Conservation (phyloP, 1,140 invertebrate species). For the Cotesia glomerata region DNA sequence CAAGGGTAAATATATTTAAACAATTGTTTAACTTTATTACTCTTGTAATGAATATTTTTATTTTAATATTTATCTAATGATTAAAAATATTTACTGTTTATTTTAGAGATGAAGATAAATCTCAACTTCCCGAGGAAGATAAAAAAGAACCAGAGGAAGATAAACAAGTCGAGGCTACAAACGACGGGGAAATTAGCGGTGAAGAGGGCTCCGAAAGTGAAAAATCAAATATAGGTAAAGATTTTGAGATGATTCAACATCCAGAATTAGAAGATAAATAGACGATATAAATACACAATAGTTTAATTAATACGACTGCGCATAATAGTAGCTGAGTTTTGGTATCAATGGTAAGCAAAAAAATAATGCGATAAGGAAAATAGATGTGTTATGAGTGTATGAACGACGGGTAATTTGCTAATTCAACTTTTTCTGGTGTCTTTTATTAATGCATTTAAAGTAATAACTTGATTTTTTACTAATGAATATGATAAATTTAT, state of each 20-base stretch:
- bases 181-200: conserved; percentile 54
- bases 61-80: background rate
- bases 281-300: background rate
- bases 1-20: conserved; percentile 44
- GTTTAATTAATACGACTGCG: background rate
- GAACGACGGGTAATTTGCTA: background rate
- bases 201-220: conserved; percentile 61
- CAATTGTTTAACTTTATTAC: background rate
- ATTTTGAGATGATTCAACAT: conserved; percentile 73
- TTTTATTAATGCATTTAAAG: background rate
- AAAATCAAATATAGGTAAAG: conserved; percentile 77
- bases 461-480: background rate
- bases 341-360: background rate
- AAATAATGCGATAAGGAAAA: background rate
- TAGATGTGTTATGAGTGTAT: background rate
- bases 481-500: too few relatives aligned
- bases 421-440: background rate
- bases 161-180: conserved; percentile 42
- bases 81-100: conserved; percentile 13
- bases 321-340: background rate
- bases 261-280: conserved; percentile 37
- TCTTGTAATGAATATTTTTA: conserved; percentile 5
- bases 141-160: conserved; percentile 39
- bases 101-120: conserved; percentile 23
- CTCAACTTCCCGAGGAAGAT: conserved; percentile 43